Conservation (phyloP, 2,888 invertebrate genomes). For the Cephus pulcher region DNA sequence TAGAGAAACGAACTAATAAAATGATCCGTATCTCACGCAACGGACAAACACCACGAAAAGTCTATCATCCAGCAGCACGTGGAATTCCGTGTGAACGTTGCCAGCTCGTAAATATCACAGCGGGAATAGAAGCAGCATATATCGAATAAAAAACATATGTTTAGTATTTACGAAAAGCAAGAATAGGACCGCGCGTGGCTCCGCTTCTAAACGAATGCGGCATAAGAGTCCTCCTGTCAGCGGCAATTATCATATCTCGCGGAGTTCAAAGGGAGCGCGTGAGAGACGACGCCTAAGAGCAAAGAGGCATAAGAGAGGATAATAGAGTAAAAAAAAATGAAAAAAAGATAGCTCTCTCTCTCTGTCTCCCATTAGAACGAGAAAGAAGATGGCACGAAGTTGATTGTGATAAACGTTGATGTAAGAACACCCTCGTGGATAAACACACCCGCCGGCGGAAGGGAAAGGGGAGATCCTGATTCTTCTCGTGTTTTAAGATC, state of each 20-base stretch:
- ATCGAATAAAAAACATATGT: conserved; percentile 4
- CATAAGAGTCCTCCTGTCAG: conserved; percentile 21
- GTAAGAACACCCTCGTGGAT: conserved; percentile 29
- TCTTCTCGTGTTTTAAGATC: conserved; percentile 8
- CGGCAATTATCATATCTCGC: conserved; percentile 46
- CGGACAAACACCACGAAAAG: not conserved
- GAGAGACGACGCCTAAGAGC: conserved; percentile 30
- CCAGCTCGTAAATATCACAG: conserved; percentile 3
- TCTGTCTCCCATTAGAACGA: not conserved
- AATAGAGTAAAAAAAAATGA: not conserved
- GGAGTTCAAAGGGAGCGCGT: conserved; percentile 42
- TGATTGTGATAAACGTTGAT: conserved; percentile 39
- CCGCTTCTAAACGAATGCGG: not conserved
- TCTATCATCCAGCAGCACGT: not conserved
- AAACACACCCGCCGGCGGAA: conserved; percentile 17
- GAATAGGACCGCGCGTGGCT: not conserved
- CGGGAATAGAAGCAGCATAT: conserved; percentile 1
- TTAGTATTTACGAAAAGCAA: conserved; percentile 7
- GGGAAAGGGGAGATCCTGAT: not conserved
- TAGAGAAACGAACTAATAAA: not conserved
- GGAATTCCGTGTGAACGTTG: not conserved
- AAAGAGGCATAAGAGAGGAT: conserved; percentile 26
- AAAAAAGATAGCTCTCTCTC: not conserved
- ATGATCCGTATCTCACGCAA: not conserved
- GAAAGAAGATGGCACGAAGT: conserved; percentile 5